Percentiles rank a stretch among this genome's conserved stretches.
These are phyloP conservation scores for Vidua macroura DNA, from an alignment of 2,113 vertebrate genomes.

Conservation along the genomic window DNA sequence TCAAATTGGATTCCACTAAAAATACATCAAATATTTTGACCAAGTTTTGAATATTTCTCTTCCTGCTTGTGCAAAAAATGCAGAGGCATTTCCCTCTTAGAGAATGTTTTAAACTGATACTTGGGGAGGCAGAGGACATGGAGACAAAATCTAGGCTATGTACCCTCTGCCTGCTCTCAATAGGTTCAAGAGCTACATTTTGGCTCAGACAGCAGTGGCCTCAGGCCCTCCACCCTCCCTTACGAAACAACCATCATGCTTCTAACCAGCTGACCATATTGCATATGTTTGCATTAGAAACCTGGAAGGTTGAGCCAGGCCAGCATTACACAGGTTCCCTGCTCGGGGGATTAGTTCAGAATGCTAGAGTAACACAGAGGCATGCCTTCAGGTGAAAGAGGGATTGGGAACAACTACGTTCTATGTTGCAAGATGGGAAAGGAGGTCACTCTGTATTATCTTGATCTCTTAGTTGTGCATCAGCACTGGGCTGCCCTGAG, in stretches of 20 bases:
- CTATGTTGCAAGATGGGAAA: background rate
- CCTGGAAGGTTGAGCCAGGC: background rate
- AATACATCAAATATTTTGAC: background rate
- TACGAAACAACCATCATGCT: background rate
- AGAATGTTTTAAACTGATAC: background rate
- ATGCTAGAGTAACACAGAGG: background rate
- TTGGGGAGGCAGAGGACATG: background rate
- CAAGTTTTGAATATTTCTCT: background rate
- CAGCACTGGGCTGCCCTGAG: background rate
- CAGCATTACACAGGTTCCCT: background rate
- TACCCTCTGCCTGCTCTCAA: background rate
- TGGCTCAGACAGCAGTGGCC: background rate
- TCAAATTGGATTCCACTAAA: background rate
- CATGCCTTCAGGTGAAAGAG: background rate
- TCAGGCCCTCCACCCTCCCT: background rate
- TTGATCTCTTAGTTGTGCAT: background rate
- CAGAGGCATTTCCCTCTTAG: background rate
- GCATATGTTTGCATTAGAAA: background rate
- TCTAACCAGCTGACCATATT: background rate
- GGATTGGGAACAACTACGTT: background rate
- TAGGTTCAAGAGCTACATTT: background rate
- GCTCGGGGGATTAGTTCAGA: background rate
- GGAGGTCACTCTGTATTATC: background rate
- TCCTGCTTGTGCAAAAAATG: background rate
- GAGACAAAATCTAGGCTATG: background rate